Conservation (phyloP, 2,888 invertebrate genomes). For the Nemotelus nigrinus region DNA sequence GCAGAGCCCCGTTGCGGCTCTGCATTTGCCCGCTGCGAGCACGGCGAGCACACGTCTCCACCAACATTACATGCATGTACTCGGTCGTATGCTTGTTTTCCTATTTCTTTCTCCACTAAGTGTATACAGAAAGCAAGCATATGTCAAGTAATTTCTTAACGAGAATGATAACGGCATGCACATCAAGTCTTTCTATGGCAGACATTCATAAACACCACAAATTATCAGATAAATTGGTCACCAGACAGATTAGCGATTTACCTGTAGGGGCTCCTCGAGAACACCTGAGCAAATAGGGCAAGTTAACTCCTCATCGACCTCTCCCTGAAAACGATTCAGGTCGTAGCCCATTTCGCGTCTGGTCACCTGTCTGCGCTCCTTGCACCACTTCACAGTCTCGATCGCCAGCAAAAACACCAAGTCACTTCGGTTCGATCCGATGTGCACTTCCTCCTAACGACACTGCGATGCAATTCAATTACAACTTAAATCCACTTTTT, state of each 20-base stretch:
- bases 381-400: conserved; percentile 9
- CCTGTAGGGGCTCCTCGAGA: conserved; percentile 94
- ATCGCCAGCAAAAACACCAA: not conserved
- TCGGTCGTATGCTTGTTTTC: no score
- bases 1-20: no score
- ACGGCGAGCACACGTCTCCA: no score
- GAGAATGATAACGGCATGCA: no score
- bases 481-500: conserved; percentile 24
- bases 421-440: not conserved
- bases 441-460: not conserved
- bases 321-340: conserved; percentile 91
- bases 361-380: conserved; percentile 19
- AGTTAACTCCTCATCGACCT: conserved; percentile 95
- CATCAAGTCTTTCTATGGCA: no score
- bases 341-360: conserved; percentile 86
- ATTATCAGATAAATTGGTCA: no score
- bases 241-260: conserved; percentile 61
- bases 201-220: no score
- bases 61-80: no score
- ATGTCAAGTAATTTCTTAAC: no score
- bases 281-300: conserved; percentile 97
- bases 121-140: no score
- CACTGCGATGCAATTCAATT: not conserved
- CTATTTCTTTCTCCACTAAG: no score
- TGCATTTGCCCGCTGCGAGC: no score